Evolutionary conservation across 1,140 invertebrate genomes (phyloP), one percentile per base, ranked within the genome.

Genomic region (Bombus impatiens): DNA sequence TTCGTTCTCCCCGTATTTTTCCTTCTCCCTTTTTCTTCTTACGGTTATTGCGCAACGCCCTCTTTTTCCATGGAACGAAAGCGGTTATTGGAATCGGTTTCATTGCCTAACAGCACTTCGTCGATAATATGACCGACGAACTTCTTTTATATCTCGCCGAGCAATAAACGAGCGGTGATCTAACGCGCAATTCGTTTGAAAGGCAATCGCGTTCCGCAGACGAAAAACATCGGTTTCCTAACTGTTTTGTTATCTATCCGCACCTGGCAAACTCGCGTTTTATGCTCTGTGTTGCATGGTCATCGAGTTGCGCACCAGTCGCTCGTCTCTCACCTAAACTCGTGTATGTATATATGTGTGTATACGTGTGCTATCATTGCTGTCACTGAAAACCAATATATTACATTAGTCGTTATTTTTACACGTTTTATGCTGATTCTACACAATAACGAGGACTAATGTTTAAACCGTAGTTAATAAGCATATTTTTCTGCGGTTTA

Each of bases 211-310:
- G 80, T 37, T 47, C 18, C 71, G 12, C 53, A 65, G 40, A 6
- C 40, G 82, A 71, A 71, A 77, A 70, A 78, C 75, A 59, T 78
- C 67, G 42, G 37, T 84, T 79, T 72, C 32, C 40, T 42, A 78
- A 47, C 67, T 78, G 53, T 72, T 79, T 80, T 42, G 68, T 82
- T 86, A 82, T 78, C 76, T 80, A 44, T n/a, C 68, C 32, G 57
- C 53, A 62, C 67, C 57, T 75, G 70, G 72, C 57, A 42, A 40
- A 87, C 22, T 25, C n/a, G 35, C 15, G 40, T 40, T 62, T 80
- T 42, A 68, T 35, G n/a, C 3, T 37, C 4, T 37, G 67, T n/a
- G 15, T 42, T 40, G 59, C 72, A 40, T 22, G 59, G 59, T 79
- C 74, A 40, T 12, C 42, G 42, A 47, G 32, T 25, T 57, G 65